Conservation (phyloP, 2,113 vertebrate species). For the Hippocampus mohnikei region DNA sequence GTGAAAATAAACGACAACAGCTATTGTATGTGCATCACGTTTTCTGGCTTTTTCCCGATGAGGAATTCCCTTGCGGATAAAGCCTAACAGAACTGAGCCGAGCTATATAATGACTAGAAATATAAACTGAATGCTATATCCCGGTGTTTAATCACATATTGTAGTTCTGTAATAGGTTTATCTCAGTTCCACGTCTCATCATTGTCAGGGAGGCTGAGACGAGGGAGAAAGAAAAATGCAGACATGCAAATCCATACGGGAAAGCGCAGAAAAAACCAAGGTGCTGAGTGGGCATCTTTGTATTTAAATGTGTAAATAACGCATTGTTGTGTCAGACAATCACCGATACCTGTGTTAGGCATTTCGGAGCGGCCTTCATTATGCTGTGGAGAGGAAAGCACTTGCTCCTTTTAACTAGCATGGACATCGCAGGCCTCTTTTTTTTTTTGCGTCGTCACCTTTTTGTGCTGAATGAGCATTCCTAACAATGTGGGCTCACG, state of each 20-base stretch:
- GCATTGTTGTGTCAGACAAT: not conserved
- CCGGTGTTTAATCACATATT: not conserved
- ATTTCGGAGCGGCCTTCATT: conserved; percentile 16
- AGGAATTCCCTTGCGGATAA: not conserved
- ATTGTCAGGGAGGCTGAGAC: conserved; percentile 4
- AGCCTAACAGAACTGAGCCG: not conserved
- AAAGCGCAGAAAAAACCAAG: conserved; percentile 14
- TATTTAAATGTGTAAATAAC: conserved; percentile 44
- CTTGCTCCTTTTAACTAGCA: conserved; percentile 6
- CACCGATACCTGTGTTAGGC: conserved; percentile 24
- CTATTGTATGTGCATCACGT: too few species aligned
- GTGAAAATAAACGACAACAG: too few species aligned
- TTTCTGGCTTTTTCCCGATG: not conserved
- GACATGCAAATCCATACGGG: not conserved
- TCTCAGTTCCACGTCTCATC: conserved; percentile 13
- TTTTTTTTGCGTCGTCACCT: not conserved
- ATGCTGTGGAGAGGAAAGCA: conserved; percentile 13
- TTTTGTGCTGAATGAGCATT: conserved; percentile 52
- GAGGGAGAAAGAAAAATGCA: conserved; percentile 18
- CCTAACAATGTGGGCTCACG: conserved; percentile 26
- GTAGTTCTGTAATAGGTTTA: not conserved
- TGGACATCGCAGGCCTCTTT: not conserved
- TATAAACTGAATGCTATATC: not conserved
- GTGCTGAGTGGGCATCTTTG: conserved; percentile 30
- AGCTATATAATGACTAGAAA: not conserved